Conservation (phyloP, 2,888 invertebrate genomes). For the Megamerina dolium region DNA sequence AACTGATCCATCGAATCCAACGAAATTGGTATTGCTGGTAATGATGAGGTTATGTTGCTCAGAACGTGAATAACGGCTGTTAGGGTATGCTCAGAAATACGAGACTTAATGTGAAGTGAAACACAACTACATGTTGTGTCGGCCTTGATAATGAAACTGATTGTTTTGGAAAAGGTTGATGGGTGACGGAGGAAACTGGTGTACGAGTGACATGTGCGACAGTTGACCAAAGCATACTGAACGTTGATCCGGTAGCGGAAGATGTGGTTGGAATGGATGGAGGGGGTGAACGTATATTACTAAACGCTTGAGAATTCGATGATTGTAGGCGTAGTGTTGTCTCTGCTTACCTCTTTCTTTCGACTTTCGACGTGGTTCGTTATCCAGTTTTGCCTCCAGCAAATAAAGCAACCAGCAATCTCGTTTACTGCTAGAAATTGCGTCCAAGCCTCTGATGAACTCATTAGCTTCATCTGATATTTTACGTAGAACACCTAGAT, state of each 20-base stretch:
- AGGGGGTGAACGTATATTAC: too few relatives aligned
- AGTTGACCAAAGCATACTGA: too few relatives aligned
- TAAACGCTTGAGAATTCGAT: too few relatives aligned
- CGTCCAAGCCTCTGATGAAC: slow-evolving; percentile 15
- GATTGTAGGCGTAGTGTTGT: slow-evolving; percentile 5
- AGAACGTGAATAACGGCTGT: neutral
- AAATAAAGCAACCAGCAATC: too few relatives aligned
- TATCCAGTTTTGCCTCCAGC: slow-evolving; percentile 13
- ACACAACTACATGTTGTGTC: neutral
- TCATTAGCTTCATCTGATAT: slow-evolving; percentile 19
- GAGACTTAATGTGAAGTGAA: too few relatives aligned
- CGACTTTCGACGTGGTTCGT: slow-evolving; percentile 14
- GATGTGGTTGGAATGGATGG: too few relatives aligned
- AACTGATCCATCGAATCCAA: too few relatives aligned
- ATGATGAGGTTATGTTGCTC: neutral
- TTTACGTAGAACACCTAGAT: slow-evolving; percentile 8
- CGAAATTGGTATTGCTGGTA: neutral
- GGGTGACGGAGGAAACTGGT: too few relatives aligned
- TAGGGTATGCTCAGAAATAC: neutral
- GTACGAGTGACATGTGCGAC: too few relatives aligned
- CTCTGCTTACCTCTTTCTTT: slow-evolving; percentile 10
- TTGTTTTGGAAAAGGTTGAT: neutral
- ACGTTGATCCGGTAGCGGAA: too few relatives aligned
- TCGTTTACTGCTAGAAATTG: slow-evolving; percentile 9
- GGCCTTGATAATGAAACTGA: too few relatives aligned